phyloP scores from a whole-genome alignment of 1,140 invertebrate species.

The Formica exsecta region DNA sequence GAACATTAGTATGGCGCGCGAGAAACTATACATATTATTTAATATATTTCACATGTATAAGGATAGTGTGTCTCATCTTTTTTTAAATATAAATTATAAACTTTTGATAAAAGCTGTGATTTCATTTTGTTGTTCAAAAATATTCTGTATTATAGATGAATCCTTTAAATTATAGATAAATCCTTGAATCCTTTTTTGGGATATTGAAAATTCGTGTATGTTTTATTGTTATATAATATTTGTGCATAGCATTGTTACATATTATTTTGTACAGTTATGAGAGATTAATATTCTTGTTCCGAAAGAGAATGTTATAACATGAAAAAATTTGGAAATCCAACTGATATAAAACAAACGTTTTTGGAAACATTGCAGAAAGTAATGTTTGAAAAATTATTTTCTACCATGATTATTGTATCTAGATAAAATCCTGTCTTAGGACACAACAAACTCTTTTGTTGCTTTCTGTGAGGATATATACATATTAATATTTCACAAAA shows the following conservation, averaged over 20 bases:
- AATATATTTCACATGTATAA: constrained; percentile 26
- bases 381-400: not conserved
- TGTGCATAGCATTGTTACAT: constrained; percentile 24
- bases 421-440: not conserved
- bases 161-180: not conserved
- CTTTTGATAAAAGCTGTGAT: not conserved
- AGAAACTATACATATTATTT: constrained; percentile 33
- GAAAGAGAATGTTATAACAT: not conserved
- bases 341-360: not conserved
- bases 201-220: constrained; percentile 12
- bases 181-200: not conserved
- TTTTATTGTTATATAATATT: constrained; percentile 20
- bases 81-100: not conserved
- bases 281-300: constrained; percentile 12
- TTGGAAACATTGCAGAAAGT: not conserved
- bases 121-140: constrained; percentile 8
- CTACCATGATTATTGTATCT: not conserved
- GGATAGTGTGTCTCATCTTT: not conserved
- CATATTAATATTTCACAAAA: constrained; percentile 18
- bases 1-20: constrained; percentile 77
- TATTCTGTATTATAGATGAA: not conserved
- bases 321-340: not conserved
- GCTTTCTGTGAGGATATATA: no score
- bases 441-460: no score
- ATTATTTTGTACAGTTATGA: constrained; percentile 30